These are phyloP conservation scores for Hippopotamyrus pictus DNA, from an alignment of 2,797 vertebrate genomes.

Conservation along the genomic window DNA sequence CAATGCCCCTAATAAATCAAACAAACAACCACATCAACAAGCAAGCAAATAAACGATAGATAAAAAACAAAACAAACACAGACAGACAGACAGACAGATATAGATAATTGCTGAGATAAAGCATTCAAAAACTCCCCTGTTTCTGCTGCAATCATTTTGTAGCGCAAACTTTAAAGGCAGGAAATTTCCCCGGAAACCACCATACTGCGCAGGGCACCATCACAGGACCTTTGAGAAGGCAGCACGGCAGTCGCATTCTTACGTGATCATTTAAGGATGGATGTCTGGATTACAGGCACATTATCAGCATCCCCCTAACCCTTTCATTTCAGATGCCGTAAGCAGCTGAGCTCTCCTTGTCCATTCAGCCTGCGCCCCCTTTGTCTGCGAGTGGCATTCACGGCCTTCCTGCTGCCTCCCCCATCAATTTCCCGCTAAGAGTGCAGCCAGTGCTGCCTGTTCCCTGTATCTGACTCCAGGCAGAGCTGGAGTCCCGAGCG, in stretches of 20 bases:
- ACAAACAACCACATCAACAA: not conserved
- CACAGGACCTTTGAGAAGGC: not conserved
- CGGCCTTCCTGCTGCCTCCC: not conserved
- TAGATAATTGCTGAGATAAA: not conserved
- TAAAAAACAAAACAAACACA: not conserved
- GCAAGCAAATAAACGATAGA: not conserved
- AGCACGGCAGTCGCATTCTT: not conserved
- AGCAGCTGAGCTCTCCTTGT: conserved; percentile 1
- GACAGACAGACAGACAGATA: not conserved
- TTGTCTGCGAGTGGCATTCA: not conserved
- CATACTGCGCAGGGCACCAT: not conserved
- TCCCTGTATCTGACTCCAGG: not conserved
- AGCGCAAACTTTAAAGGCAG: not conserved
- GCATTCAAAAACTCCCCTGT: not conserved
- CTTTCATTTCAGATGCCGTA: conserved; percentile 8
- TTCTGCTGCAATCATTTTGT: not conserved
- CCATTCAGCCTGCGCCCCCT: not conserved
- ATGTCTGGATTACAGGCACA: not conserved
- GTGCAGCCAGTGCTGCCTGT: not conserved
- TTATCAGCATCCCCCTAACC: not conserved
- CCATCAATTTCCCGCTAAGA: not conserved
- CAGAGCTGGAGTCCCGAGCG: not conserved
- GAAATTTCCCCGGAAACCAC: not conserved
- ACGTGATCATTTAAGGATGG: not conserved
- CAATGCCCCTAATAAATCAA: not conserved